Conservation (phyloP, 2,113 vertebrate genomes). For the Hipposideros armiger region DNA sequence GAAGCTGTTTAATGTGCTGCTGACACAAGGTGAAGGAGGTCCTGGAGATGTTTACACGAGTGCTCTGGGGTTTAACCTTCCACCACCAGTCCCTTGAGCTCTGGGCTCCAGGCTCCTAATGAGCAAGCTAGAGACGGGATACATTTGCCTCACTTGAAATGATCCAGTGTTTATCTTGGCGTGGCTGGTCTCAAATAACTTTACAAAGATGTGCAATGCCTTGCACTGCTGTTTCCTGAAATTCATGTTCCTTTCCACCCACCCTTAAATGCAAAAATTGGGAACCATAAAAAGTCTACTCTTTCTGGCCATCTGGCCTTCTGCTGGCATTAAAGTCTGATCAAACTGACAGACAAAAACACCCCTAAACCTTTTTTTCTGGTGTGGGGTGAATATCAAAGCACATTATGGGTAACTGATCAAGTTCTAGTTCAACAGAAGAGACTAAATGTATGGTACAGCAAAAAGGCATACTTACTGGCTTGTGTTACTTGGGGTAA, state of each 20-base stretch:
- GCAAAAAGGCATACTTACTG: background rate
- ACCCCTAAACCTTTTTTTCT: background rate
- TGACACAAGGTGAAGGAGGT: slow-evolving; percentile 57
- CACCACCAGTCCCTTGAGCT: background rate
- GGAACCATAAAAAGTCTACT: slow-evolving; percentile 45
- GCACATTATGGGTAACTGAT: slow-evolving; percentile 1
- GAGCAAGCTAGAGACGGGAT: background rate
- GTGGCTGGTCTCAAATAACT: slow-evolving; percentile 47
- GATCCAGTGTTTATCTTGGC: slow-evolving; percentile 67
- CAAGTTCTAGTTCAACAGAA: slow-evolving; percentile 40
- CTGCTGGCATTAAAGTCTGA: slow-evolving; percentile 53
- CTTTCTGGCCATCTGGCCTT: slow-evolving; percentile 65
- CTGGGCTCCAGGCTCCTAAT: slow-evolving; percentile 28
- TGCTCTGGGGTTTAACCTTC: background rate
- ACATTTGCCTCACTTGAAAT: slow-evolving; percentile 64
- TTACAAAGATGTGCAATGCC: slow-evolving; percentile 23
- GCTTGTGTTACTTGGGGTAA: background rate
- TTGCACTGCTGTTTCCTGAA: slow-evolving; percentile 31
- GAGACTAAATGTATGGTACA: background rate
- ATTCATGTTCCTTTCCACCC: slow-evolving; percentile 53
- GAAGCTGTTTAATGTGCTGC: slow-evolving; percentile 44
- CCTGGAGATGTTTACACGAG: slow-evolving; percentile 31
- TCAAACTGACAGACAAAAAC: slow-evolving; percentile 48
- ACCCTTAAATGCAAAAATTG: slow-evolving; percentile 63
- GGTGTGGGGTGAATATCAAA: background rate